phyloP scores from a whole-genome alignment of 1,140 invertebrate genomes.

The Brachionus calyciflorus region DNA sequence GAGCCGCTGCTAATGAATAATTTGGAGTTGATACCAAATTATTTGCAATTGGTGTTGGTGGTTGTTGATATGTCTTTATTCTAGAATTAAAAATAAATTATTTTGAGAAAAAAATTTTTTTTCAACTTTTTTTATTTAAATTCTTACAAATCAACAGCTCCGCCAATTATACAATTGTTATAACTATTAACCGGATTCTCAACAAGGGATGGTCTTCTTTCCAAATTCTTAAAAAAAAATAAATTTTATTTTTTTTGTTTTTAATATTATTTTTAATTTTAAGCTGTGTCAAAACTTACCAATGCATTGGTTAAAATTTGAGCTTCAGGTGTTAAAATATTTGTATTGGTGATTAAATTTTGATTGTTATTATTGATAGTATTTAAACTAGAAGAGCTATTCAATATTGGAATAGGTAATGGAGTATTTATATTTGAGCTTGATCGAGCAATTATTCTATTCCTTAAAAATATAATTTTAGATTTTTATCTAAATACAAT shows the following conservation, averaged over 20 bases:
- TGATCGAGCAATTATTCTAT: background rate
- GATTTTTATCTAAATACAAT: too few relatives aligned
- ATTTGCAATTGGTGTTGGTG: background rate
- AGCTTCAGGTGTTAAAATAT: background rate
- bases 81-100: background rate
- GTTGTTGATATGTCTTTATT: constrained; percentile 2
- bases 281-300: background rate
- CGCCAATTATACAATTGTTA: constrained; percentile 26
- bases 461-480: background rate
- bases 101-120: background rate
- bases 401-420: background rate
- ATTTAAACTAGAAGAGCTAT: background rate
- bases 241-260: background rate
- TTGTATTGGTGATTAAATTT: background rate
- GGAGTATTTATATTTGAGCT: constrained; percentile 3
- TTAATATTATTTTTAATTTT: too few relatives aligned
- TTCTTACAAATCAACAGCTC: constrained; percentile 1
- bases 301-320: constrained; percentile 31
- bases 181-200: constrained; percentile 9
- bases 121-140: background rate
- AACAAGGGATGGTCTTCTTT: constrained; percentile 16
- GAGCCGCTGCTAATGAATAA: too few relatives aligned
- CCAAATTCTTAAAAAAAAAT: constrained; percentile 19
- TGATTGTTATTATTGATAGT: background rate
- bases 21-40: background rate